Evolutionary conservation across 2,113 vertebrate species (phyloP), one percentile per base, ranked within the genome.

Genomic region (Eleginops maclovinus): DNA sequence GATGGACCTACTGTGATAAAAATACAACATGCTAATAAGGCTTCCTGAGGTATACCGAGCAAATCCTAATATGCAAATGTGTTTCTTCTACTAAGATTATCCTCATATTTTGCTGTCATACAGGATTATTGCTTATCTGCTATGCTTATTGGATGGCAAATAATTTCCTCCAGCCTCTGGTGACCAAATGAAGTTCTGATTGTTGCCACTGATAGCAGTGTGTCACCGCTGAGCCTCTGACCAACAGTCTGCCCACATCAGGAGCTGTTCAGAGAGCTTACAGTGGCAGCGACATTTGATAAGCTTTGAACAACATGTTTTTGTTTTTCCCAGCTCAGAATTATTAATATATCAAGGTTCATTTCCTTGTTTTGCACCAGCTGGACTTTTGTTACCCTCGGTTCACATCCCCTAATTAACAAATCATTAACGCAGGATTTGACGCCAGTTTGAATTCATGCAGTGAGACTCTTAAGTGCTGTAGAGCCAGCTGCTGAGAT

Each of bases 401-500:
- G n/a, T 58, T 73, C 36, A 54, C 44, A 75, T n/a, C 13, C n/a
- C 14, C 22, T 55, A 66, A 40, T 77, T 79, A 8, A 55, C 9
- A 36, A 69, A 41, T 84, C 21, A 75, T 70, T 61, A 61, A 13
- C 46, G 1, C 17, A 41, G 51, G 13, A 43, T 72, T n/a, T 54
- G 69, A 51, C 68, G 72, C 51, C 77, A 55, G 21, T 67, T 41
- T 56, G 19, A 84, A 81, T 62, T 47, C n/a, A 26, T 58, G 51
- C 24, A 62, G 22, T 24, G 17, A 43, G 3, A 24, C 47, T 43
- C 28, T 0, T 51, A 36, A 68, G 54, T 8, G 26, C 62, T 5
- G 41, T 17, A 11, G 31, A 64, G 31, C 17, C 41, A 77, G 55
- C 49, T 53, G 54, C 70, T 21, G n/a, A n/a, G 62, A 65, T 68